These are phyloP conservation scores for Phytoseiulus persimilis DNA, from an alignment of 2,888 invertebrate genomes.

Conservation along the genomic window DNA sequence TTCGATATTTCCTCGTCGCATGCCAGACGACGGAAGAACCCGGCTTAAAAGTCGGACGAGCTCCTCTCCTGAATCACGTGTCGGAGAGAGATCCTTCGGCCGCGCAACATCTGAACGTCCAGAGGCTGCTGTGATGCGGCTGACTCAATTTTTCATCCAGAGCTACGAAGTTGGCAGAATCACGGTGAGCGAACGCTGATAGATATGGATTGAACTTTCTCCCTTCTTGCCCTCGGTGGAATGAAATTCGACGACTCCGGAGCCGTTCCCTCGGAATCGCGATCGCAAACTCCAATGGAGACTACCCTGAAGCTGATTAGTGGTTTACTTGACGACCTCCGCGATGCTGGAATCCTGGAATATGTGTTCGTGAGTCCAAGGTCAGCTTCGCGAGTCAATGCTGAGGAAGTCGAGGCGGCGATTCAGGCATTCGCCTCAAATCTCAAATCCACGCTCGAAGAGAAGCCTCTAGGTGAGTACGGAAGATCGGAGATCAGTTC, in stretches of 20 bases:
- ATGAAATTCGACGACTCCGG: too few relatives aligned
- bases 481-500: too few relatives aligned
- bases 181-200: too few relatives aligned
- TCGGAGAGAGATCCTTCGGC: not conserved
- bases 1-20: not conserved
- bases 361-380: not conserved
- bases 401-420: not conserved
- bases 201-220: too few relatives aligned
- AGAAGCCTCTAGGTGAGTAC: not conserved
- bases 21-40: not conserved
- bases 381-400: not conserved
- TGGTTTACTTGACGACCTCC: not conserved
- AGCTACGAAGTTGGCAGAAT: too few relatives aligned
- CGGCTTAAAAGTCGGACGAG: not conserved
- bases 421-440: not conserved
- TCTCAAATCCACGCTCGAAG: not conserved
- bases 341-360: not conserved
- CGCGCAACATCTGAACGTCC: not conserved
- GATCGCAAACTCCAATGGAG: not conserved
- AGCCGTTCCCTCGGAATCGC: too few relatives aligned
- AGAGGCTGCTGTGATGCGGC: not conserved
- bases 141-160: too few relatives aligned
- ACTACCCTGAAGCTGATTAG: not conserved
- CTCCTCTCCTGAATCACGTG: not conserved
- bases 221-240: too few relatives aligned